Evolutionary conservation across 2,797 vertebrate genomes (phyloP), one percentile per base, ranked within the genome.

Genomic region (Sciaenops ocellatus): DNA sequence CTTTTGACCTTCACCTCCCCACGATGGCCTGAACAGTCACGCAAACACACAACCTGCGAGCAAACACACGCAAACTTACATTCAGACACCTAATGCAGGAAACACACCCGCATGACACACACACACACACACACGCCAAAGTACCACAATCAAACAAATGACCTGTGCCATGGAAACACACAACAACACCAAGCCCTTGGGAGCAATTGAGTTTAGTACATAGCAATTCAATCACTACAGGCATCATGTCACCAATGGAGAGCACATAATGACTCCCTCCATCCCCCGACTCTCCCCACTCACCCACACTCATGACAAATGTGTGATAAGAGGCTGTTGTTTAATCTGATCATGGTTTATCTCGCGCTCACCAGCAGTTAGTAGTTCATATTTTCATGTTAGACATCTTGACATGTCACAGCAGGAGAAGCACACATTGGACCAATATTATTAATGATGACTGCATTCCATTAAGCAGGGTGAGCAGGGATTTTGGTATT

Each of bases 1-100:
- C 46, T 52, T 65, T 61, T 78, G 62, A 89, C 87, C 83, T 89
- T 80, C 50, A 26, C 80, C 74, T 79, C 70, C 34, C 50, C 41
- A 41, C 50, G 41, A 30, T 46, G 51, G 62, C 51, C 63, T 12
- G 51, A 55, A 66, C 64, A 54, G 12, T 61, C 65, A 38, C 2
- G 28, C 24, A 54, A 55, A 18, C 2, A 62, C 72, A 74, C 65
- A 61, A 38, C 46, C 1, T 6, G 3, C 52, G 62, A 26, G 60
- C 56, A 51, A 38, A 24, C 54, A 44, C 59, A 73, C 22, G 2
- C 18, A 44, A 60, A 52, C 20, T 50, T 16, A 44, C 46, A 18
- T 6, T 12, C 42, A 30, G 12, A 18, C 63, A 63, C 20, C 8
- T 16, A 47, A 79, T 24, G 24, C 7, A 68, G 20, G 46, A 11